Evolutionary conservation across 1,140 invertebrate genomes (phyloP), one percentile per base, ranked within the genome.

Genomic region (Lepeophtheirus salmonis): DNA sequence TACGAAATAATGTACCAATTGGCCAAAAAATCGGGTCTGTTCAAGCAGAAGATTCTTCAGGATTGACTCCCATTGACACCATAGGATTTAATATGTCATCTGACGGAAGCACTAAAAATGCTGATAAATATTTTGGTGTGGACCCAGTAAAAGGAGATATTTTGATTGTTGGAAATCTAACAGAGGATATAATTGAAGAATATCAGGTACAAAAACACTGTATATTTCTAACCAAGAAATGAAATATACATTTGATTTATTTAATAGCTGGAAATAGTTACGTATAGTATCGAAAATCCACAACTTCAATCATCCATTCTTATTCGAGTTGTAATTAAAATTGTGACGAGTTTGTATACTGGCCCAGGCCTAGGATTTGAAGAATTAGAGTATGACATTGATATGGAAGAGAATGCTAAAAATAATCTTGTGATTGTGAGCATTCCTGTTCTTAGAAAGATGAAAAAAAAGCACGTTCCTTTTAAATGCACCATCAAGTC

Each of bases 261-360:
- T n/a, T n/a, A 41, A 41, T 41, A 89, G 85, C 80, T 92, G 62
- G 76, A 87, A 64, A 80, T 92, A 6, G 86, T 90, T 75, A 87
- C 89, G 0, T 86, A 83, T 68, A 88, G 91, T 72, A 74, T n/a
- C 88, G 50, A 86, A 86, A 0, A 72, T 80, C 3, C 88, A 87
- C 6, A 88, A 86, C 1, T 79, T 85, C 56, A 83, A 83, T 0
- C 86, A 90, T 70, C 91, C 6, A 87, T 91, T 70, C 69, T 92
- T 0, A 86, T 83, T 0, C 80, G 87, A 64, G 91, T 92, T 71
- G 72, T 83, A 14, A 70, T 81, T n/a, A 80, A 83, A 64, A 72
- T 79, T 50, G 79, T 83, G 64, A 67, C 74, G 18, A 73, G 85
- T 0, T 84, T 84, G 69, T 83, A 89, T 65, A 59, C 68, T 71